Conservation (phyloP, 2,797 vertebrate species). For the Ptychobarbus kaznakovi region DNA sequence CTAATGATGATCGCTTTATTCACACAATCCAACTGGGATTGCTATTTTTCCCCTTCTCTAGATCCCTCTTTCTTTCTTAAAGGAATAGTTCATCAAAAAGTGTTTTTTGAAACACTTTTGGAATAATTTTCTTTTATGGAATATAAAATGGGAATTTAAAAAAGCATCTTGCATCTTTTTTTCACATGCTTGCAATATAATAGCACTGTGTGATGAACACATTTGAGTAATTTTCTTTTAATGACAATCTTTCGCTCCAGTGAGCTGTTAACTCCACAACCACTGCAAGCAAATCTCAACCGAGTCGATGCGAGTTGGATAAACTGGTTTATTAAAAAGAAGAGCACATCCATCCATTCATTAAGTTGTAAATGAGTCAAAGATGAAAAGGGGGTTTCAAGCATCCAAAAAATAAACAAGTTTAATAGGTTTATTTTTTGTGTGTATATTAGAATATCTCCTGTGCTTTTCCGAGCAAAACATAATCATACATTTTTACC, state of each 20-base stretch:
- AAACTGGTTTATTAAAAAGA: not conserved
- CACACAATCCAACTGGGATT: slow-evolving; percentile 20
- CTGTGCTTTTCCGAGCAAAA: too few relatives aligned
- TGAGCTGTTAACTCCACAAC: not conserved
- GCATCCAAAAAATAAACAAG: too few relatives aligned
- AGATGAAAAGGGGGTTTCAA: too few relatives aligned
- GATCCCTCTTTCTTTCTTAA: slow-evolving; percentile 16
- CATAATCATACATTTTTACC: too few relatives aligned
- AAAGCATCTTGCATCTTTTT: not conserved
- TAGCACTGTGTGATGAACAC: not conserved
- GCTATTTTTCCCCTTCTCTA: not conserved
- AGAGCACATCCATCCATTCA: too few relatives aligned
- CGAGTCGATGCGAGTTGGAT: not conserved
- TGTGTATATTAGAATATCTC: too few relatives aligned
- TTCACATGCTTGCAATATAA: not conserved
- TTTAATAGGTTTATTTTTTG: too few relatives aligned
- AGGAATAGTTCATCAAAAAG: not conserved
- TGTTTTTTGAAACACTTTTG: too few relatives aligned
- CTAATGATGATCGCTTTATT: slow-evolving; percentile 35
- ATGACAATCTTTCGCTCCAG: not conserved
- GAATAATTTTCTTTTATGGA: not conserved
- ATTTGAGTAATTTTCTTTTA: not conserved
- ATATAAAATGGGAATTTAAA: not conserved
- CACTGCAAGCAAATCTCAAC: not conserved
- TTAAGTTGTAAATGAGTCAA: too few relatives aligned